Conservation (phyloP, 1,140 invertebrate genomes). For the Eupristina koningsbergeri region DNA sequence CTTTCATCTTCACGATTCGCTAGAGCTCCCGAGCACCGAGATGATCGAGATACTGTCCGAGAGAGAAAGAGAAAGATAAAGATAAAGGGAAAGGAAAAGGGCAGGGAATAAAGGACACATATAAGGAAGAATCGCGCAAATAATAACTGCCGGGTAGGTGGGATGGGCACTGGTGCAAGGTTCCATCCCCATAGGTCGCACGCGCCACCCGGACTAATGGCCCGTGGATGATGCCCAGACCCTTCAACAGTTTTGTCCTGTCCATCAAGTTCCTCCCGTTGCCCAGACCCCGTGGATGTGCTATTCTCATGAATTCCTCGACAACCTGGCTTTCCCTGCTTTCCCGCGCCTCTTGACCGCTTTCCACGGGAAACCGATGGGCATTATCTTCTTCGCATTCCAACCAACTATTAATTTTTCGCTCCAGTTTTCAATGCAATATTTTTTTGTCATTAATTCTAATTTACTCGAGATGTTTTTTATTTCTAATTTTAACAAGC, state of each 20-base stretch:
- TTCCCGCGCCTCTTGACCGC: not conserved
- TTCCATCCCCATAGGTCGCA: too few species aligned
- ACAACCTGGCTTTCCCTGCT: not conserved
- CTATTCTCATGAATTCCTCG: conserved; percentile 32
- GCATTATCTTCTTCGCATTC: too few species aligned
- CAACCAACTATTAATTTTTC: too few species aligned
- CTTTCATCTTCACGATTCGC: not conserved
- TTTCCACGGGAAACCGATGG: too few species aligned
- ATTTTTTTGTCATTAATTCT: too few species aligned
- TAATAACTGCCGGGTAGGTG: not conserved
- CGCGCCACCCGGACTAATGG: not conserved
- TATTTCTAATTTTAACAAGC: too few species aligned
- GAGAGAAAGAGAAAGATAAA: conserved; percentile 2
- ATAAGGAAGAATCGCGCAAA: not conserved
- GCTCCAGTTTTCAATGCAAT: too few species aligned
- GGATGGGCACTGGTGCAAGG: not conserved
- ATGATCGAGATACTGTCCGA: not conserved
- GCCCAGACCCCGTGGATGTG: too few species aligned
- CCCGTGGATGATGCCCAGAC: not conserved
- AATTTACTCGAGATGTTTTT: too few species aligned
- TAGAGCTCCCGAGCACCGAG: not conserved
- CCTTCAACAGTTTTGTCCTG: conserved; percentile 37
- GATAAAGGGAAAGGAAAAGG: not conserved
- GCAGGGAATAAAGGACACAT: too few species aligned
- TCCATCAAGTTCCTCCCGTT: conserved; percentile 28